Evolutionary conservation across 2,113 vertebrate genomes (phyloP), one percentile per base, ranked within the genome.

Genomic region (Phycodurus eques): DNA sequence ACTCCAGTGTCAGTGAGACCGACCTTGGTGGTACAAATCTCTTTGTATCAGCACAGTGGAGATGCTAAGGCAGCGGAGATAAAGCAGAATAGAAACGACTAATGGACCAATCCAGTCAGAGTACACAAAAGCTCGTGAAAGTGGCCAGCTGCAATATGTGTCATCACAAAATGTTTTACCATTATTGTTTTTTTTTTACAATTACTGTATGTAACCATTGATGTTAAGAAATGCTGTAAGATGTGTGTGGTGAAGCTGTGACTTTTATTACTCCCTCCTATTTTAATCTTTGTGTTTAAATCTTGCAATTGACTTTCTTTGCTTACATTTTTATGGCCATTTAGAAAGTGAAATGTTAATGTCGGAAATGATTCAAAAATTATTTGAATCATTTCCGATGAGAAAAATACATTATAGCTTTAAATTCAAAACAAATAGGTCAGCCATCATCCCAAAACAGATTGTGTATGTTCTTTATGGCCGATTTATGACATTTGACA

Each of bases 21-120:
- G 65, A 46, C 54, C 42, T 10, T 22, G 47, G 39, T 57, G 73
- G 68, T 60, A 13, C 27, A 68, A 76, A 83, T 74, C 31, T 74
- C 67, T 72, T 57, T 54, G 76, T 61, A 75, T 78, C 83, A 85
- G 82, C 79, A 79, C 39, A 27, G 73, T 15, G 15, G 31, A 75
- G 69, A 77, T 67, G 90, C 87, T 89, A 85, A 91, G 83, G 74
- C 85, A 86, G 89, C 85, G 84, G 60, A 79, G 63, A 73, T 65
- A 1, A 76, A 73, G 67, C 73, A 87, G 80, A 88, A 85, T 70
- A 76, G 83, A 88, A 90, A 86, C 80, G 72, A 80, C 69, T 8
- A 44, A 72, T 67, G 43, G 56, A 73, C 64, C 39, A 22, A 59
- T 57, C n/a, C n/a, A 11, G 20, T 6, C 2, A 11, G 54, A 22